Base-by-base conservation (phyloP, 2,888 invertebrate species). In the Oscheius sp. region DNA sequence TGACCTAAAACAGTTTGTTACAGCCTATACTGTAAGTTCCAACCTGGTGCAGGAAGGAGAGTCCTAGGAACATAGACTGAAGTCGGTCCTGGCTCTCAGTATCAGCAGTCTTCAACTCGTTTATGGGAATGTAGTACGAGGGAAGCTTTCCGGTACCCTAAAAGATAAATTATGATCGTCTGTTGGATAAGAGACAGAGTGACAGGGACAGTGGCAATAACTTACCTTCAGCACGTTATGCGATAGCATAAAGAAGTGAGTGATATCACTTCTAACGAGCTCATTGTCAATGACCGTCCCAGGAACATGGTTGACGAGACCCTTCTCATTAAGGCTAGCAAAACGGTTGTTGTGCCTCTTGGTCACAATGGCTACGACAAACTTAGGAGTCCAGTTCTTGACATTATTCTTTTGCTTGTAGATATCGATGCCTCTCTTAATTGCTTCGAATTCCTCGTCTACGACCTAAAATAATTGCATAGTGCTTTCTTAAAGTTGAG, bases 311-410 rank as follows among this genome's bases (percentile, higher is more conserved):
- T 85, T 86, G n/a, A 21, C 53, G 7, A 13, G n/a, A 29, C 10
- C 57, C 13, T 37, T 10, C 13, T n/a, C 29, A 1, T 42, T 21
- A 3, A 5, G 21, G 13, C 9, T 32, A 37, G 29, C 33, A 11
- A 73, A 48, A 47, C 68, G 81, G 57, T 85, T 73, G 13, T 84
- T 74, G 50, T 87, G 84, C 2, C 82, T 73, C 62, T 87, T 87
- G 9, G 83, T 85, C 9, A 78, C 81, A 35, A 87, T 59, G 9
- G 84, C 68, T 13, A 87, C 60, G 13, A 79, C 78, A 59, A 85
- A 79, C 13, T 72, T 76, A 13, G 80, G 81, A 4, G 4, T 53
- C 53, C 53, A 53, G 13, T 53, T 29, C 29, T 58, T 35, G 48
- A 48, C 5, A 0, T 47, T 53, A 11, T 65, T 59, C 3, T 10